Base-by-base conservation (phyloP, 2,888 invertebrate genomes). In the Apamea sordens region DNA sequence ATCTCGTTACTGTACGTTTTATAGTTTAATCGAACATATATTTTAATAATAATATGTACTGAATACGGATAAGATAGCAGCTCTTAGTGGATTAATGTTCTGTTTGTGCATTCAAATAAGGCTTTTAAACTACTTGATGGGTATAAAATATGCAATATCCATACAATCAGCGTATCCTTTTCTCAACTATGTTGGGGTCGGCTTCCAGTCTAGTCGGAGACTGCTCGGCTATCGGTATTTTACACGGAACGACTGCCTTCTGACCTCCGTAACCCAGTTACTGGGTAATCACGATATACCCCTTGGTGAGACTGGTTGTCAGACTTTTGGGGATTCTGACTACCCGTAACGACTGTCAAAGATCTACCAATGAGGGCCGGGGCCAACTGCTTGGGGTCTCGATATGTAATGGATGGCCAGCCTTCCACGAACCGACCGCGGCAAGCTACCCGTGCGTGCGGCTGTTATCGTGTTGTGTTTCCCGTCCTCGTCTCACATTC, bases 1-100 rank as follows among this genome's bases (percentile, higher is more conserved):
- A 53, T 53, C 21, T 53, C 53, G 21, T 53, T 53, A 53, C 53
- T 53, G 53, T 53, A 53, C 21, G 21, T 53, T 24, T 53, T 24
- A 53, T 53, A 21, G 24, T 53, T 53, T 8, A 77, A 65, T 86
- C 81, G 78, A 73, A 70, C 76, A 83, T 74, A 28, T 89, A 88
- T 89, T 86, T 76, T 78, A 80, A 76, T 76, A 36, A 41, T 74
- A 53, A 77, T 32, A 53, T 2, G 32, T 65, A 21, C 53, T 53
- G 53, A 53, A 53, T 21, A 69, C 21, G 47, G 68, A 47, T 47
- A 69, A 47, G 68, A 69, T 69, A 47, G 13, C 28, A 47, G 21
- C 68, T 47, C 18, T 50, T 18, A 50, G 18, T 47, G 28, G 11
- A 68, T 47, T 24, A 50, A 6, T 50, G 53, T 53, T 68, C 68